Conservation (phyloP, 2,113 vertebrate species). For the Bombycilla garrulus region DNA sequence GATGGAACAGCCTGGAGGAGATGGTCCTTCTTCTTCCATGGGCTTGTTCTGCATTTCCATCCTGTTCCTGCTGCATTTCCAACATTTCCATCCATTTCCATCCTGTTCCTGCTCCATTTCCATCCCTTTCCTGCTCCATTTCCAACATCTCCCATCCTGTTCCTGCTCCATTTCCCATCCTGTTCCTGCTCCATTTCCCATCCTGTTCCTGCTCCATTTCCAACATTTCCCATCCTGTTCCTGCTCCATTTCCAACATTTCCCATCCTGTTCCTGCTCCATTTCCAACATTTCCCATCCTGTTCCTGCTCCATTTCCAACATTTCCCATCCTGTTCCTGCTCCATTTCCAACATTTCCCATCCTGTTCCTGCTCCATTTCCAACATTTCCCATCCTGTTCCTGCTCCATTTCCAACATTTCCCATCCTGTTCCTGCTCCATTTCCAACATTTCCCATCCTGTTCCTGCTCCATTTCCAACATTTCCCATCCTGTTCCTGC, state of each 20-base stretch:
- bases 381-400: not conserved
- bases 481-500: not conserved
- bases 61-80: not conserved
- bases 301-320: not conserved
- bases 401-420: not conserved
- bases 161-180: not conserved
- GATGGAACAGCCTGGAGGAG: not conserved
- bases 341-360: not conserved
- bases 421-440: not conserved
- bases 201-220: too few species aligned
- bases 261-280: not conserved
- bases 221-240: not conserved
- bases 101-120: not conserved
- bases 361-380: not conserved
- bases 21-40: not conserved
- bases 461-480: not conserved
- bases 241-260: not conserved
- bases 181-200: not conserved
- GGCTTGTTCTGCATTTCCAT: not conserved
- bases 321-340: not conserved
- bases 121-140: not conserved
- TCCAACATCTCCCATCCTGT: not conserved
- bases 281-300: not conserved
- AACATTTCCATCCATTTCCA: accelerated
- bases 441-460: not conserved